phyloP scores from a whole-genome alignment of 1,140 invertebrate species.

The Drepana arcuata region DNA sequence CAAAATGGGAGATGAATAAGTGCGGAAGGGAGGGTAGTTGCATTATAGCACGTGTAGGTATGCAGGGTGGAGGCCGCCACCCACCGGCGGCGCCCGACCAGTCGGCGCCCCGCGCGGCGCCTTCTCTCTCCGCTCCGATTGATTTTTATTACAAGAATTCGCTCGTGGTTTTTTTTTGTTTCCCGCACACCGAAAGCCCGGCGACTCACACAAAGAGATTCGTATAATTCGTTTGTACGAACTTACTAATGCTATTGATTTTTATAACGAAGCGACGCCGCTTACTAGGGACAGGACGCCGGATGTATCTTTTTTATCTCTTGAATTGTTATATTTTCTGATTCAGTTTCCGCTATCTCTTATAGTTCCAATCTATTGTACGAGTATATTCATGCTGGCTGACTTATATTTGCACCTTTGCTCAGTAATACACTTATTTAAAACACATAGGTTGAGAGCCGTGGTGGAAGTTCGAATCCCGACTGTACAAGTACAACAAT shows the following conservation, averaged over 20 bases:
- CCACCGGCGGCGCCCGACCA: slow-evolving; percentile 32
- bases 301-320: slow-evolving; percentile 6
- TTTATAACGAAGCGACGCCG: slow-evolving; percentile 54
- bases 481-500: too few relatives aligned
- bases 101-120: slow-evolving; percentile 57
- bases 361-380: too few relatives aligned
- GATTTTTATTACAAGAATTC: slow-evolving; percentile 74
- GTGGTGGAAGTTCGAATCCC: too few relatives aligned
- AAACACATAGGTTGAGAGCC: too few relatives aligned
- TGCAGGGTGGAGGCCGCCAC: slow-evolving; percentile 22
- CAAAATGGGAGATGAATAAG: slow-evolving; percentile 9
- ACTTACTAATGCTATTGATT: slow-evolving; percentile 68
- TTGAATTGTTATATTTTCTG: too few relatives aligned
- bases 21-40: slow-evolving; percentile 31
- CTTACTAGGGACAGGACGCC: not conserved
- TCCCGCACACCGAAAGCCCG: slow-evolving; percentile 53
- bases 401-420: too few relatives aligned
- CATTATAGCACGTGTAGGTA: slow-evolving; percentile 39
- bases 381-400: too few relatives aligned
- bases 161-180: slow-evolving; percentile 63
- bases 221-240: slow-evolving; percentile 68
- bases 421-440: too few relatives aligned
- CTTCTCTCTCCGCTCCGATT: slow-evolving; percentile 68
- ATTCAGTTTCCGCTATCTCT: too few relatives aligned
- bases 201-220: slow-evolving; percentile 52